Evolutionary conservation across 2,113 vertebrate species (phyloP).

Genomic region (Epinephelus moara): DNA sequence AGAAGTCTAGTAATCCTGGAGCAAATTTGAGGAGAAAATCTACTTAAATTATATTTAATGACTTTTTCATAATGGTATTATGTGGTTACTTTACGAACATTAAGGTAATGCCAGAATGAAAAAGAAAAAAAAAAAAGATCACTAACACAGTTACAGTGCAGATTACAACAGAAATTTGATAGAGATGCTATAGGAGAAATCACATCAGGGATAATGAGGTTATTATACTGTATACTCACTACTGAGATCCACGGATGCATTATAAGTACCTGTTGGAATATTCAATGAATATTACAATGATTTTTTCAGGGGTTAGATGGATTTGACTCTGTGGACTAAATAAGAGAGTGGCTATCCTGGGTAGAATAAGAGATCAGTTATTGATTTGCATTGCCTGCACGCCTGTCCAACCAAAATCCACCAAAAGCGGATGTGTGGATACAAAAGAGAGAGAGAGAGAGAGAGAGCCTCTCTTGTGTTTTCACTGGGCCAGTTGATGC

Average conservation of each 20-base stretch:
- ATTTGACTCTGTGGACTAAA: slow-evolving; percentile 1
- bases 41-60: slow-evolving; percentile 30
- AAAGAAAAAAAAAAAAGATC: neutral
- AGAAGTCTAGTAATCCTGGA: slow-evolving; percentile 32
- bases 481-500: slow-evolving; percentile 10
- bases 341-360: neutral
- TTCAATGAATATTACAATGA: slow-evolving; percentile 10
- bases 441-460: neutral
- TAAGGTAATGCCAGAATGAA: neutral
- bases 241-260: slow-evolving; percentile 8
- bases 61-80: slow-evolving; percentile 15
- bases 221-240: neutral
- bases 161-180: neutral
- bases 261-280: slow-evolving; percentile 3
- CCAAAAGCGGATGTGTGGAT: slow-evolving; percentile 27
- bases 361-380: slow-evolving; percentile 22
- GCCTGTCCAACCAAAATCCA: slow-evolving; percentile 19
- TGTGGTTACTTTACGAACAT: neutral
- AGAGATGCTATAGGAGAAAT: neutral
- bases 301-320: neutral
- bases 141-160: neutral
- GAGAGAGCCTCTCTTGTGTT: slow-evolving; percentile 6
- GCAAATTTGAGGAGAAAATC: slow-evolving; percentile 40
- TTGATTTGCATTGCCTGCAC: slow-evolving; percentile 31
- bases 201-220: neutral